Evolutionary conservation across 2,797 vertebrate species (phyloP), one percentile per base, ranked within the genome.

Genomic region (Chromobotia macracanthus): DNA sequence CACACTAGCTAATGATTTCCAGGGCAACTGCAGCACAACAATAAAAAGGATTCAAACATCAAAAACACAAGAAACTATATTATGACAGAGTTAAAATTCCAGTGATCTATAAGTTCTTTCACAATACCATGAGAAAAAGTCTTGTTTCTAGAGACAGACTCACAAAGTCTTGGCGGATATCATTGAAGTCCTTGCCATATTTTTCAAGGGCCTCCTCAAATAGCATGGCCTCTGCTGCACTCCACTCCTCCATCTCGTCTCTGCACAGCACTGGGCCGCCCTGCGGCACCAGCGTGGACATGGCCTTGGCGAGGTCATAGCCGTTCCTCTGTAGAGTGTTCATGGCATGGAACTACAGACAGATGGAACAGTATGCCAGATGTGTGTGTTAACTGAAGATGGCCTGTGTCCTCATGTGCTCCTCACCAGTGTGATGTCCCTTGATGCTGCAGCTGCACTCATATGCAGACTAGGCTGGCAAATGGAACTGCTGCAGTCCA

Each of bases 181-280:
- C 97, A 1, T 96, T 98, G 88, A 98, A 98, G 80, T 98, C 96
- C 84, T 98, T 97, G 66, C 97, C 96, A 0, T 98, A 98, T 80
- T 98, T 98, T 84, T 98, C 97, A 80, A 98, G 90, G 0, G 97
- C 96, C 85, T 98, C 97, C 82, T 98, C 97, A 5, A 98, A 98
- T 0, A 98, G 90, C 95, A 97, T 98, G 83, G 97, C 97, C 87
- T 98, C 96, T 0, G 96, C 97, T 10, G 97, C 96, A 0, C 96
- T 97, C 97, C 97, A 98, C 83, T 98, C 97, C 86, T 98, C 97
- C 97, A 98, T 98, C 91, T 98, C 97, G 1, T 98, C 97, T 0
- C 97, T 92, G 86, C 97, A 98, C 3, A 98, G 90, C 81, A 98
- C 96, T 0, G 96, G 97, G 0, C 96, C 96, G 0, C 96, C 97